A percentile compares a stretch with the other conserved stretches of the same genome.
These are phyloP conservation scores for Lasiurus borealis DNA, from an alignment of 2,113 vertebrate genomes.

Conservation along the genomic window DNA sequence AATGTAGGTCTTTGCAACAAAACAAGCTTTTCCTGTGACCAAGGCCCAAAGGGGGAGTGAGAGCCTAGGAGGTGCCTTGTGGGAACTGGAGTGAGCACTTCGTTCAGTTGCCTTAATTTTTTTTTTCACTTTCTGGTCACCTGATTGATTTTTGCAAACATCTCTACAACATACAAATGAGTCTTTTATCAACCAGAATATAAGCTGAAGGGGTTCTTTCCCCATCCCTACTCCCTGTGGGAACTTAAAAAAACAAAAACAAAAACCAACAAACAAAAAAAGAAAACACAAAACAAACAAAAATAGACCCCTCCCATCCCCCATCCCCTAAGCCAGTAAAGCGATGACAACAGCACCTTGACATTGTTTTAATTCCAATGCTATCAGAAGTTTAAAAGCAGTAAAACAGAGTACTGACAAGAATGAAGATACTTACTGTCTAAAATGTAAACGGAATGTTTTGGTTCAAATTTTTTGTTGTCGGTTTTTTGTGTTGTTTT, in stretches of 20 bases:
- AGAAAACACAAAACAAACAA: conserved; percentile 82
- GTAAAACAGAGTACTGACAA: conserved; percentile 98
- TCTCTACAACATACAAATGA: conserved; percentile 97
- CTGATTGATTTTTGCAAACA: conserved; percentile 97
- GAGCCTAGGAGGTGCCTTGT: conserved; percentile 73
- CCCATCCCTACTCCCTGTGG: conserved; percentile 88
- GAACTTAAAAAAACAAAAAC: conserved; percentile 92
- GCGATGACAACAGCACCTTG: conserved; percentile 99
- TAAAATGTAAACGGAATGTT: conserved; percentile 99
- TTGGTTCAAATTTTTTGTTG: conserved; percentile 94
- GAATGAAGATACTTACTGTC: conserved; percentile 96
- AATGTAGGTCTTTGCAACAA: conserved; percentile 72
- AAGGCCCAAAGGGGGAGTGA: conserved; percentile 54
- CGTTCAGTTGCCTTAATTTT: conserved; percentile 94
- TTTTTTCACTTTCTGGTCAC: conserved; percentile 95
- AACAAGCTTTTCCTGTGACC: conserved; percentile 75
- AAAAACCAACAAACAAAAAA: conserved; percentile 85
- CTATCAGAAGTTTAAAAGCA: conserved; percentile 99
- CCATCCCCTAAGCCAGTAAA: conserved; percentile 90
- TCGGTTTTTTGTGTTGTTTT: background rate
- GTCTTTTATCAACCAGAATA: conserved; percentile 93
- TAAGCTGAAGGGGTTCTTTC: conserved; percentile 88
- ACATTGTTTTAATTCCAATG: conserved; percentile 99
- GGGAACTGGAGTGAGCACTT: conserved; percentile 86
- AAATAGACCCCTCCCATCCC: conserved; percentile 87